Evolutionary conservation across 1,140 invertebrate species (phyloP).

Genomic region (Panagrolaimus sp.): DNA sequence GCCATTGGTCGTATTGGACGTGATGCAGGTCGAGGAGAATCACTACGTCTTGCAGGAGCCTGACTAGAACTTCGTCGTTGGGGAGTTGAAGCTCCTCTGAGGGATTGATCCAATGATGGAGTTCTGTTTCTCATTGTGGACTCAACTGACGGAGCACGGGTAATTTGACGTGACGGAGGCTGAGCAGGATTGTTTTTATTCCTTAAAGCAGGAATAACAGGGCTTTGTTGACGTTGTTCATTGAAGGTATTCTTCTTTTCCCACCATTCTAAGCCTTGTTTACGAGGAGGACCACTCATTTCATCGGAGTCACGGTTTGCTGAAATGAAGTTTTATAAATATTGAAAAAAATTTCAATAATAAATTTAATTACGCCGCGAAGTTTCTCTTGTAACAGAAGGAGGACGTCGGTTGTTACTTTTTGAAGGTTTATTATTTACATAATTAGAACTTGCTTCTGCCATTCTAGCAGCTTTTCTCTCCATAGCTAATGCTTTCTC

Average conservation of each 20-base stretch:
- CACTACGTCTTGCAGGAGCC: background rate
- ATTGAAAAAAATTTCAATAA: too few relatives aligned
- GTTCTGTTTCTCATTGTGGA: background rate
- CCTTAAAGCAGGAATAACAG: background rate
- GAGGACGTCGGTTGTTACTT: background rate
- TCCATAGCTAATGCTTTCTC: background rate
- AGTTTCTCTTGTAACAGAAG: background rate
- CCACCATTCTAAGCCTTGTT: slow-evolving; percentile 10
- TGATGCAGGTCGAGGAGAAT: background rate
- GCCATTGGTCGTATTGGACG: background rate
- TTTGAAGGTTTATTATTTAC: too few relatives aligned
- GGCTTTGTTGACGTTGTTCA: background rate
- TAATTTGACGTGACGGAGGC: background rate
- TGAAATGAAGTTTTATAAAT: background rate
- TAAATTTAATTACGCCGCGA: too few relatives aligned
- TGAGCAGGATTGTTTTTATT: background rate
- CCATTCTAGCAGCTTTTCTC: background rate
- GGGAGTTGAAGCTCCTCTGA: background rate
- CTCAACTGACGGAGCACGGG: background rate
- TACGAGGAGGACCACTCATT: background rate
- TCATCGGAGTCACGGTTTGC: background rate
- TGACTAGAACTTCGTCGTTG: background rate
- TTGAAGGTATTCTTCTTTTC: slow-evolving; percentile 2
- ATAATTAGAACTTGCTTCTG: background rate
- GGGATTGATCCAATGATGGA: background rate